Base-by-base conservation (phyloP, 23 tunicate species). In the Botrylloides violaceus region DNA sequence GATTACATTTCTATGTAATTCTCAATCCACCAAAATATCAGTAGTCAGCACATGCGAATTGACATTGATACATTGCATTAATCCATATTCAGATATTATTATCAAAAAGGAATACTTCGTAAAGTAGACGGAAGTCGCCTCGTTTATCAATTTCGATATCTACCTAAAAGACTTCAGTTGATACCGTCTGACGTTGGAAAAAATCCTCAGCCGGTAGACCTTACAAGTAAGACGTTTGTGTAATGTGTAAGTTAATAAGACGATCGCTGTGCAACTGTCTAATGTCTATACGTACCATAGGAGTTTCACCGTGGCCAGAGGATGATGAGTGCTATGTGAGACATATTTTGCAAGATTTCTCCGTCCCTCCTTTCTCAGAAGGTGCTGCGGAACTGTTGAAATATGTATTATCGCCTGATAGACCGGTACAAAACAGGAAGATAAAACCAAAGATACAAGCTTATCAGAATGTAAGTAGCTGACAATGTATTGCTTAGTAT, bases 81-180 rank as follows among this genome's bases (percentile, higher is more conserved):
- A n/a, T n/a, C n/a, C n/a, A n/a, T n/a, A n/a, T 76, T 3, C 55
- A 88, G 96, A 65, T 88, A 88, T 35, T 81, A 81, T 43, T 88
- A 81, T 76, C 87, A 88, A 36, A 72, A 65, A 48, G 87, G 87
- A n/a, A 88, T 88, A 7, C 36, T 88, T 65, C 75, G 96, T 12
- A 88, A 88, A 76, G 86, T 88, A 22, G 83, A 77, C 30, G 87
- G 87, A 3, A 76, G 71, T 32, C 70, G 83, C n/a, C 79, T 88
- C 58, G 84, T 66, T 53, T 88, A 88, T 49, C 96, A 88, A 66
- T 88, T 77, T 47, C 80, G 96, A 15, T 57, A 58, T 34, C 65
- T 88, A 5, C 96, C 96, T 3, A 78, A 70, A 62, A 71, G 61
- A 27, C 49, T 87, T 9, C 66, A 43, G 5, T 57, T 87, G 33